A percentile compares a stretch with the other conserved stretches of the same genome.
phyloP scores from a whole-genome alignment of 1,140 invertebrate species.

The Pseudobourletiella spinata region DNA sequence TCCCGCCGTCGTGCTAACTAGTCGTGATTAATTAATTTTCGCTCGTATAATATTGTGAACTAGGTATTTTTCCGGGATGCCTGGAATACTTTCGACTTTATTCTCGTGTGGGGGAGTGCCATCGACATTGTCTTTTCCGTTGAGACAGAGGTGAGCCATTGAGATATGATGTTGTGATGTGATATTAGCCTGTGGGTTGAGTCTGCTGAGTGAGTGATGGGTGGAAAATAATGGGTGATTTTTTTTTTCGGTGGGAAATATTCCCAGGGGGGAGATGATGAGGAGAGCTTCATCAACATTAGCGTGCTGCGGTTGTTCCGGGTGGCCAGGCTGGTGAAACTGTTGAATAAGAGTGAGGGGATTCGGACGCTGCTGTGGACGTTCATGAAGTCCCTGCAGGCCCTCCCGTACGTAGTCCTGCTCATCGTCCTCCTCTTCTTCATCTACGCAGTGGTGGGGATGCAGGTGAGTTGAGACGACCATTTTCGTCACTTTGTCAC shows the following conservation, averaged over 20 bases:
- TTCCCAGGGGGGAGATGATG: background rate
- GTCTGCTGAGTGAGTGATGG: background rate
- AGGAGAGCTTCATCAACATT: constrained; percentile 61
- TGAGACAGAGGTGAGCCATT: constrained; percentile 55
- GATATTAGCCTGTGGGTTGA: background rate
- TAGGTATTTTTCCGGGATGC: constrained; percentile 99
- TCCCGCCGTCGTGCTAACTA: too few relatives aligned
- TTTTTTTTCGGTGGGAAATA: background rate
- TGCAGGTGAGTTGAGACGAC: constrained; percentile 93
- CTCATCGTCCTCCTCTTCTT: constrained; percentile 98
- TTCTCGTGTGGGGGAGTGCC: constrained; percentile 96
- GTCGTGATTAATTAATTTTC: too few relatives aligned
- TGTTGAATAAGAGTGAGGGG: constrained; percentile 95
- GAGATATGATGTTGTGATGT: constrained; percentile 42
- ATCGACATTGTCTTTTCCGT: constrained; percentile 97
- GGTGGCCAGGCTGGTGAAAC: constrained; percentile 94
- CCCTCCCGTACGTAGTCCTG: constrained; percentile 95
- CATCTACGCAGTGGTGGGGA: constrained; percentile 98
- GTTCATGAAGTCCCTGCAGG: constrained; percentile 99
- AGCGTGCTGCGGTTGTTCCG: constrained; percentile 99
- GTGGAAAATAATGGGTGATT: background rate
- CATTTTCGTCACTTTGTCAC: too few relatives aligned
- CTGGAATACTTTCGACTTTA: constrained; percentile 99
- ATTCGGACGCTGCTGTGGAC: constrained; percentile 98
- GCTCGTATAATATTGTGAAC: too few relatives aligned